phyloP scores from a whole-genome alignment of 2,113 vertebrate species.

The Oryzias melastigma region DNA sequence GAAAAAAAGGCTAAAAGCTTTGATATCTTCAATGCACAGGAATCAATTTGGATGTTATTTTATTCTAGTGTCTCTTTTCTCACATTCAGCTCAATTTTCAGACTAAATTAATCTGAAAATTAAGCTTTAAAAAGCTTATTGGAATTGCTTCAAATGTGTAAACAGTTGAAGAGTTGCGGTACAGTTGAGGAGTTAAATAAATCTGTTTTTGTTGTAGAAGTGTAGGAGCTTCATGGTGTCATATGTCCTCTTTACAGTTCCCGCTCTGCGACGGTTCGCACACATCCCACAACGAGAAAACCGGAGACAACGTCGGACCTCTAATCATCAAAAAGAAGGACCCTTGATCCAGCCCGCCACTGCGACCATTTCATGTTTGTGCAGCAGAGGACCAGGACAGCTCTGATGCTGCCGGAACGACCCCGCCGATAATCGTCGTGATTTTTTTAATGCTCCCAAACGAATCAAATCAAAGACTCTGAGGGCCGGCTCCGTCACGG shows the following conservation, averaged over 20 bases:
- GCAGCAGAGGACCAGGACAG: not conserved
- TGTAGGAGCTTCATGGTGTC: no score
- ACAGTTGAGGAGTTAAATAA: no score
- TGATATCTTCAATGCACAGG: no score
- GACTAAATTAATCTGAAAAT: no score
- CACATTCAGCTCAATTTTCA: no score
- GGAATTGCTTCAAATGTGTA: no score
- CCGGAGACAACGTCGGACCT: conserved; percentile 81
- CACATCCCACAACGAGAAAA: conserved; percentile 78
- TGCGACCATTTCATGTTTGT: not conserved
- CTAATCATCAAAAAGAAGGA: conserved; percentile 80
- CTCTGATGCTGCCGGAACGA: not conserved
- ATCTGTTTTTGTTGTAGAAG: no score
- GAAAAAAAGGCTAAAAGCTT: no score
- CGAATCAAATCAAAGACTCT: conserved; percentile 2
- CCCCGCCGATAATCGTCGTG: not conserved
- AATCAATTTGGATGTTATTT: no score
- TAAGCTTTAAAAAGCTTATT: no score
- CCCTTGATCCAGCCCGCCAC: conserved; percentile 55
- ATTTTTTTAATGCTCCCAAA: not conserved
- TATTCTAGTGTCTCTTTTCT: no score
- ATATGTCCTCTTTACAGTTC: conserved; percentile 65
- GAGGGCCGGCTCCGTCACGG: not conserved
- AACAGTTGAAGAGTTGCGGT: no score
- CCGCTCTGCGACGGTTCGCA: conserved; percentile 80